phyloP scores from a whole-genome alignment of 1,140 invertebrate species.

The Anagrus nilaparvatae region DNA sequence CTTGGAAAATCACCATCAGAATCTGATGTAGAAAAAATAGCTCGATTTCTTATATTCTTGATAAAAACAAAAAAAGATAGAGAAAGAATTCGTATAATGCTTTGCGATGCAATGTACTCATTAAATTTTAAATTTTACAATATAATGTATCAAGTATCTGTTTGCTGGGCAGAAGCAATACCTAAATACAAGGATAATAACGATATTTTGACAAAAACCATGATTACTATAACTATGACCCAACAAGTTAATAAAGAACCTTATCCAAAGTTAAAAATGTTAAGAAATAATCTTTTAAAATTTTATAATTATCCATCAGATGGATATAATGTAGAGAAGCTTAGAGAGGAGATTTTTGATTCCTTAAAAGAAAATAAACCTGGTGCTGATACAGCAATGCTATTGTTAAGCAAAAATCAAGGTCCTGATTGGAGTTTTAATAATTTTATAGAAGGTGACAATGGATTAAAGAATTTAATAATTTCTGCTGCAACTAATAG shows the following conservation, averaged over 20 bases:
- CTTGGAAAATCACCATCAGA: slow-evolving; percentile 17
- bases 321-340: slow-evolving; percentile 7
- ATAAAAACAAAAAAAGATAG: slow-evolving; percentile 34
- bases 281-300: slow-evolving; percentile 22
- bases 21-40: slow-evolving; percentile 19
- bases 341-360: slow-evolving; percentile 17
- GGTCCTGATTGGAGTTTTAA: slow-evolving; percentile 25
- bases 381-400: slow-evolving; percentile 23
- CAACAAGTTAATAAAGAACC: not conserved
- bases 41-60: slow-evolving; percentile 26
- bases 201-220: slow-evolving; percentile 26
- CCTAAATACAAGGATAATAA: slow-evolving; percentile 22
- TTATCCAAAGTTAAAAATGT: slow-evolving; percentile 15
- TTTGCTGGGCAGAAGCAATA: slow-evolving; percentile 35
- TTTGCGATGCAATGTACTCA: slow-evolving; percentile 34
- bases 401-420: slow-evolving; percentile 31
- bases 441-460: slow-evolving; percentile 28
- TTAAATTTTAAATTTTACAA: slow-evolving; percentile 21
- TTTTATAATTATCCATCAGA: slow-evolving; percentile 27
- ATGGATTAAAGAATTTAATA: no score
- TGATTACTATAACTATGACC: slow-evolving; percentile 23
- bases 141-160: slow-evolving; percentile 26
- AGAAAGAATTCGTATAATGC: slow-evolving; percentile 31
- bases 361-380: slow-evolving; percentile 17
- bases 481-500: slow-evolving; percentile 30